A percentile compares a stretch with the other conserved stretches of the same genome.
These are phyloP conservation scores for Nestor notabilis DNA, from an alignment of 2,113 vertebrate species.

Conservation along the genomic window DNA sequence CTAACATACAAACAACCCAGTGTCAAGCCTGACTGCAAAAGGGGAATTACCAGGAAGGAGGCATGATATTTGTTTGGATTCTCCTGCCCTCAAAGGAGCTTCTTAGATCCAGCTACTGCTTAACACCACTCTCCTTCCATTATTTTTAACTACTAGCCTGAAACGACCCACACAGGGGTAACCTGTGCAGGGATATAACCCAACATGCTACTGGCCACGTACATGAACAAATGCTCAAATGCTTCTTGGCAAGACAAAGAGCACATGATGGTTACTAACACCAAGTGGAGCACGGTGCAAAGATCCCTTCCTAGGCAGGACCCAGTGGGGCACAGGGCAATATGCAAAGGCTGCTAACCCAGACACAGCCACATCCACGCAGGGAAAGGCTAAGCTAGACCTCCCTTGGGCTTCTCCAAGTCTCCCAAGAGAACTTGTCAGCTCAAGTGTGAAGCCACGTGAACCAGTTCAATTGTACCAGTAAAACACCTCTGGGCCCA, in stretches of 20 bases:
- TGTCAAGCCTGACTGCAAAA: background rate
- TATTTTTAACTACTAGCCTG: background rate
- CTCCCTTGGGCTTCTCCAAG: background rate
- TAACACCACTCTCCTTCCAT: background rate
- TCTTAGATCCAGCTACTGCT: background rate
- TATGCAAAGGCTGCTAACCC: background rate
- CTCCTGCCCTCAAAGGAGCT: background rate
- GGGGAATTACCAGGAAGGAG: background rate
- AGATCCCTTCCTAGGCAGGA: background rate
- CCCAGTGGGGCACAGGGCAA: background rate
- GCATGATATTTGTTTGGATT: background rate
- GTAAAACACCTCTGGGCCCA: background rate
- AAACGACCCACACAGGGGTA: accelerated
- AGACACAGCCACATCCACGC: background rate
- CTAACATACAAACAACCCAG: background rate
- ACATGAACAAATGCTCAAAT: accelerated
- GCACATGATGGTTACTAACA: accelerated
- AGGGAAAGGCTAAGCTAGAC: background rate
- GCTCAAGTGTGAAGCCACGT: accelerated
- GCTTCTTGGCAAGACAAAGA: background rate
- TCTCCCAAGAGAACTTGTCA: background rate
- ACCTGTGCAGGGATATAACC: accelerated
- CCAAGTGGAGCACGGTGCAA: accelerated
- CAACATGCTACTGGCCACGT: accelerated
- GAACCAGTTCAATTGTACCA: background rate